phyloP scores from a whole-genome alignment of 2,888 invertebrate species.

The Cylloceria caligata region DNA sequence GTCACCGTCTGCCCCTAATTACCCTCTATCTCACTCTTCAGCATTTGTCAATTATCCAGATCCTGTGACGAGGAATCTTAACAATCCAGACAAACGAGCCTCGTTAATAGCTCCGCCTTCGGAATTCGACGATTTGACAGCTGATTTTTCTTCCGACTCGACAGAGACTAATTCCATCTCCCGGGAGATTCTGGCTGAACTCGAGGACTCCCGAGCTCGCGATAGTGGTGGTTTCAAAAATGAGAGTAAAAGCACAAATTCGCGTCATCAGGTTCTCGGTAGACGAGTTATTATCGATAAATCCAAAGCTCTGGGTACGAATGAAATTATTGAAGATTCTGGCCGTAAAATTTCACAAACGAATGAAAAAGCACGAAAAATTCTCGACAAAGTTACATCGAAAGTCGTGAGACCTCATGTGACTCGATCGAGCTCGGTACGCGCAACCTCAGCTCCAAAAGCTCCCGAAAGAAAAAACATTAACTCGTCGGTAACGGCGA shows the following conservation, averaged over 20 bases:
- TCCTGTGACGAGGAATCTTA: conserved; percentile 50
- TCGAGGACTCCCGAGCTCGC: conserved; percentile 60
- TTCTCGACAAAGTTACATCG: conserved; percentile 70
- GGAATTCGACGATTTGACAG: conserved; percentile 83
- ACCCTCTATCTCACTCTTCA: conserved; percentile 82
- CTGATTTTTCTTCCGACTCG: conserved; percentile 80
- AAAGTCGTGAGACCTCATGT: conserved; percentile 70
- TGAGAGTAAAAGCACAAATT: conserved; percentile 59
- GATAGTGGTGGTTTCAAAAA: conserved; percentile 49
- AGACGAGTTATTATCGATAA: conserved; percentile 80
- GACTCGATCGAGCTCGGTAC: conserved; percentile 76
- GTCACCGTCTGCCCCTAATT: conserved; percentile 66
- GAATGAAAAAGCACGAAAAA: conserved; percentile 70
- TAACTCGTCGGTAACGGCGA: conserved; percentile 6
- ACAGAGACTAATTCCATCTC: conserved; percentile 80
- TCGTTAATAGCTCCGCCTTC: conserved; percentile 85
- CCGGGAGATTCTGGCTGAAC: conserved; percentile 71
- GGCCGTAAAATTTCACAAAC: conserved; percentile 34
- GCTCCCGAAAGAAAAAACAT: conserved; percentile 71
- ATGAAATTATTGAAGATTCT: conserved; percentile 56
- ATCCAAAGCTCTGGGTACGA: conserved; percentile 77
- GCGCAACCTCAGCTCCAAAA: conserved; percentile 76
- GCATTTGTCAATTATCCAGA: conserved; percentile 81
- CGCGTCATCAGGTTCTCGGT: conserved; percentile 71
- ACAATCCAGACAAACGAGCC: conserved; percentile 75